Percentiles rank a stretch among this genome's conserved stretches.
These are phyloP conservation scores for Agrotis clavis DNA, from an alignment of 2,888 invertebrate genomes.

Conservation along the genomic window DNA sequence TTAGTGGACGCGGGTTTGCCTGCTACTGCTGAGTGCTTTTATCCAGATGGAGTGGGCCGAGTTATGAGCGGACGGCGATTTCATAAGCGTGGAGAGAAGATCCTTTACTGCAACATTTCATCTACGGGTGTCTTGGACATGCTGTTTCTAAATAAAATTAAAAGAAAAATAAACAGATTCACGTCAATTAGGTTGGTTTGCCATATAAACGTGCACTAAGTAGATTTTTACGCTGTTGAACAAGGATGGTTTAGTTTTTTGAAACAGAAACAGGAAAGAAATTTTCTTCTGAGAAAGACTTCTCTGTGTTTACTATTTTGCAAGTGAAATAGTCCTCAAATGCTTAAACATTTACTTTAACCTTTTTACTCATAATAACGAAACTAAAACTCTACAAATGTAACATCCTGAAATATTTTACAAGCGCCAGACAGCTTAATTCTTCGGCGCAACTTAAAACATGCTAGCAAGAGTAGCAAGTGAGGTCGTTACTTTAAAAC, in stretches of 20 bases:
- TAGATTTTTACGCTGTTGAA: not conserved
- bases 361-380: not conserved
- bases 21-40: conserved; percentile 82
- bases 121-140: not conserved
- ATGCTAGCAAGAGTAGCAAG: conserved; percentile 23
- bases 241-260: not conserved
- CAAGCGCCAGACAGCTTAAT: conserved; percentile 29
- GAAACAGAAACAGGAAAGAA: not conserved
- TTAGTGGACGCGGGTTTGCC: conserved; percentile 79
- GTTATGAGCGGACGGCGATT: conserved; percentile 51
- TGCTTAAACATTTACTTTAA: not conserved
- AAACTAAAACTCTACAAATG: conserved; percentile 30
- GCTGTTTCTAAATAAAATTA: not conserved
- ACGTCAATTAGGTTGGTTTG: no score
- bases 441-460: conserved; percentile 52
- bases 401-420: conserved; percentile 38
- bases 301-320: not conserved
- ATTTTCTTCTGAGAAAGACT: not conserved
- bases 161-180: no score
- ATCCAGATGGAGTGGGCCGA: conserved; percentile 60
- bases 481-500: conserved; percentile 58
- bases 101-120: no score
- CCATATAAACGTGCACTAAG: not conserved
- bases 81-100: not conserved
- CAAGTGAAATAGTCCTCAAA: not conserved